Evolutionary conservation across 1,140 invertebrate genomes (phyloP), one percentile per base, ranked within the genome.

Genomic region (Galendromus occidentalis): DNA sequence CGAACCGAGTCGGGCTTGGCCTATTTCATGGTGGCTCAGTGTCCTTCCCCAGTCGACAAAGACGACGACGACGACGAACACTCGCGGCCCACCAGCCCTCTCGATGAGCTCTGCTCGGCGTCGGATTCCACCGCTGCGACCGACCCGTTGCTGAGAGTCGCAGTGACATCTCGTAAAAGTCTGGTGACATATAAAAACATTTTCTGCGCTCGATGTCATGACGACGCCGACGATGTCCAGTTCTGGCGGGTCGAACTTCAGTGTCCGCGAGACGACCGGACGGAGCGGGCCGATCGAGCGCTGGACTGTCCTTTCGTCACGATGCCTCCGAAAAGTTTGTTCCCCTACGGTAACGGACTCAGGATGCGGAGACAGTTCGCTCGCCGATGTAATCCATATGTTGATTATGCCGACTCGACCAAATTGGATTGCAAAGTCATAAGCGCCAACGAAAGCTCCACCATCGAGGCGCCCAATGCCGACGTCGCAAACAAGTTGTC

Each of bases 131-230:
- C 51, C 12, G 12, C 17, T 22, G 25, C 12, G 14, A 33, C n/a
- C 1, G 51, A 59, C 20, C 25, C 14, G 25, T 25, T 59, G 22
- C 51, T 59, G 25, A 17, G 22, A 59, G 22, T 59, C 33, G 25
- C 51, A 25, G 51, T 59, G 17, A 59, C 51, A 25, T 59, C 51
- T 17, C 14, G 22, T 29, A 59, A 59, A 33, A 59, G 25, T 20
- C 22, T 59, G 2, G 33, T 29, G 25, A 59, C 51, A 9, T 59
- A 59, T 25, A 59, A 25, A 25, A 59, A 59, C 33, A 25, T 59
- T 59, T 25, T 59, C 25, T 59, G 51, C 51, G 51, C 51, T 18
- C 51, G 33, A 6, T 59, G 51, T 59, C 51, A 59, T 33, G 51
- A 59, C 33, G 51, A 59, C 22, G 51, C 33, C 4, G 14, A 17